phyloP scores from a whole-genome alignment of 2,113 vertebrate genomes.

The Alexandromys fortis region DNA sequence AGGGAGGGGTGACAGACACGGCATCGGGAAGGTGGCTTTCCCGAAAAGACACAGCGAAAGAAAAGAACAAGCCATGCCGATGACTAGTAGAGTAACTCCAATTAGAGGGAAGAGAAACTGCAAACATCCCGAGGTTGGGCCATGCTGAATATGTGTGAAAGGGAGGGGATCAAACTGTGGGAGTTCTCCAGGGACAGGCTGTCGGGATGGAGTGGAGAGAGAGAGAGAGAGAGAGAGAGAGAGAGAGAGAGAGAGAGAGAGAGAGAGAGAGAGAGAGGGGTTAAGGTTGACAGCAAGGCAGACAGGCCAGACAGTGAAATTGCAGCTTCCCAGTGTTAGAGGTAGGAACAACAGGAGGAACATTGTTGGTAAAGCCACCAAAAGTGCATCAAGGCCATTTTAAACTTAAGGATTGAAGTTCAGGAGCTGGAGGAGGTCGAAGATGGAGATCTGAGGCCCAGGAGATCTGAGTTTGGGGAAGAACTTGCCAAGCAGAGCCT shows the following conservation, averaged over 20 bases:
- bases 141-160: background rate
- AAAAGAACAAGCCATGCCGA: background rate
- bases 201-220: background rate
- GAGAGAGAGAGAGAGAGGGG: no score
- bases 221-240: no score
- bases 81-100: background rate
- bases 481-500: background rate
- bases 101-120: background rate
- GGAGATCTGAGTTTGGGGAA: background rate
- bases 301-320: background rate
- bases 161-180: background rate
- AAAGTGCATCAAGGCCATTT: accelerated
- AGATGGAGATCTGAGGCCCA: background rate
- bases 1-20: background rate
- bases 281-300: background rate
- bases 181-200: background rate
- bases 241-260: no score
- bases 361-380: background rate
- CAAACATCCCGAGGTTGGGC: background rate
- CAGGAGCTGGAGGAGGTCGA: background rate
- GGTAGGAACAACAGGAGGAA: background rate
- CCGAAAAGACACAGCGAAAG: background rate
- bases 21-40: background rate
- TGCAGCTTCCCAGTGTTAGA: background rate
- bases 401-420: background rate